A percentile compares a stretch with the other conserved stretches of the same genome.
These are phyloP conservation scores for Phaedon cochleariae DNA, from an alignment of 2,888 invertebrate species.

Conservation along the genomic window DNA sequence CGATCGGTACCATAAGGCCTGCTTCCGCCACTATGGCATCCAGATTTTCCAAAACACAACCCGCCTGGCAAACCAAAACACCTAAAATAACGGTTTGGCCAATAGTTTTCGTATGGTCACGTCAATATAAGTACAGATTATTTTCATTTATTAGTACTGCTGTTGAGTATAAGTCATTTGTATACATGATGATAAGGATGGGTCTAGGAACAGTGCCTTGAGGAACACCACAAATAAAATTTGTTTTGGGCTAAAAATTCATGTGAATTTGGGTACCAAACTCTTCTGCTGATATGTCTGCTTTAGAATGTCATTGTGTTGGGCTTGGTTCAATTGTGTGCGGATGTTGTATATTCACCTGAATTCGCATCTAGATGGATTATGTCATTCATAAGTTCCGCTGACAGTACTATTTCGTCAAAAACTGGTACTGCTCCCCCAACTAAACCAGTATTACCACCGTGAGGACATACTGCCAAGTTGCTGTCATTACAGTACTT, in stretches of 20 bases:
- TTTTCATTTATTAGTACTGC: too few relatives aligned
- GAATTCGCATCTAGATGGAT: constrained; percentile 82
- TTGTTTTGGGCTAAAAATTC: too few relatives aligned
- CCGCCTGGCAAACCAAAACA: constrained; percentile 83
- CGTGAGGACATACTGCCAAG: constrained; percentile 93
- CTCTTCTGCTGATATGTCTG: too few relatives aligned
- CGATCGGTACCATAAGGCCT: constrained; percentile 89
- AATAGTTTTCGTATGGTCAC: background rate
- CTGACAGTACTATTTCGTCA: constrained; percentile 92
- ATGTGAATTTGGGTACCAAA: too few relatives aligned
- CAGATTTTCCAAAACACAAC: constrained; percentile 87
- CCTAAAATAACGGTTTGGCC: constrained; percentile 62
- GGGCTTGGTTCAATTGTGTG: too few relatives aligned
- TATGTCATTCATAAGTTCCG: constrained; percentile 85
- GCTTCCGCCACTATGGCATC: constrained; percentile 76
- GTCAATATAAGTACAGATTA: too few relatives aligned
- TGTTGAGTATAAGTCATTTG: too few relatives aligned
- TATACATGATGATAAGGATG: too few relatives aligned
- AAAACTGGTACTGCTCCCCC: constrained; percentile 96
- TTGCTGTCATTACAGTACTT: constrained; percentile 82
- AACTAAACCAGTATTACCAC: constrained; percentile 93
- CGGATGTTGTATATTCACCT: too few relatives aligned
- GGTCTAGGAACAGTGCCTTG: too few relatives aligned
- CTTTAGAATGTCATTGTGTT: too few relatives aligned
- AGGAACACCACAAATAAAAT: too few relatives aligned